Evolutionary conservation across 2,113 vertebrate species (phyloP).

Genomic region (Carassius gibelio): DNA sequence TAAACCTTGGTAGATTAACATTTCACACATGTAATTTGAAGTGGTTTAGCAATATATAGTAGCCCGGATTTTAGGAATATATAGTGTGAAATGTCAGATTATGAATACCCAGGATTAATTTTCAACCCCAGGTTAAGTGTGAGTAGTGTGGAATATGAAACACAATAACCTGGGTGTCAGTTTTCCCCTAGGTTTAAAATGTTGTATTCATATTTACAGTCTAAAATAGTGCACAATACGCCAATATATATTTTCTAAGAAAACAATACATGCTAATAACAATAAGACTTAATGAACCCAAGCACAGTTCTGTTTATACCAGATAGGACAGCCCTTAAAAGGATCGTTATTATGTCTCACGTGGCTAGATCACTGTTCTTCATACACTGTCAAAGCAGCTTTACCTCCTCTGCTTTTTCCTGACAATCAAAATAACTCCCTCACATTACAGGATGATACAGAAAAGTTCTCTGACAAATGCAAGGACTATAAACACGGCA

Average conservation of each 20-base stretch:
- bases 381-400: neutral
- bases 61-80: neutral
- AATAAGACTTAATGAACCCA: neutral
- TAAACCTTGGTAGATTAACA: neutral
- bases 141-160: neutral
- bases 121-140: neutral
- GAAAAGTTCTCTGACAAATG: constrained; percentile 8
- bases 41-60: neutral
- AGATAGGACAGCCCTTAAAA: constrained; percentile 25
- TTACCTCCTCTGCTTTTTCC: constrained; percentile 5
- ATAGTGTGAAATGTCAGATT: neutral
- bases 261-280: constrained; percentile 13
- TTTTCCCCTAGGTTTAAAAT: neutral
- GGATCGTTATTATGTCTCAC: neutral
- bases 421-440: constrained; percentile 14
- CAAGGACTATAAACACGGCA: constrained; percentile 9
- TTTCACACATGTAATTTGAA: neutral
- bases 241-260: neutral
- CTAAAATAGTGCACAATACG: neutral
- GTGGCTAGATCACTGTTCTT: constrained; percentile 9
- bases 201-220: neutral
- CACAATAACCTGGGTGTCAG: neutral
- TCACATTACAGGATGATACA: neutral
- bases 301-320: constrained; percentile 9
- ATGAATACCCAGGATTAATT: neutral